Percentiles rank a stretch among this genome's conserved stretches.
phyloP scores from a whole-genome alignment of 2,113 vertebrate genomes.

The Rallus limicola region DNA sequence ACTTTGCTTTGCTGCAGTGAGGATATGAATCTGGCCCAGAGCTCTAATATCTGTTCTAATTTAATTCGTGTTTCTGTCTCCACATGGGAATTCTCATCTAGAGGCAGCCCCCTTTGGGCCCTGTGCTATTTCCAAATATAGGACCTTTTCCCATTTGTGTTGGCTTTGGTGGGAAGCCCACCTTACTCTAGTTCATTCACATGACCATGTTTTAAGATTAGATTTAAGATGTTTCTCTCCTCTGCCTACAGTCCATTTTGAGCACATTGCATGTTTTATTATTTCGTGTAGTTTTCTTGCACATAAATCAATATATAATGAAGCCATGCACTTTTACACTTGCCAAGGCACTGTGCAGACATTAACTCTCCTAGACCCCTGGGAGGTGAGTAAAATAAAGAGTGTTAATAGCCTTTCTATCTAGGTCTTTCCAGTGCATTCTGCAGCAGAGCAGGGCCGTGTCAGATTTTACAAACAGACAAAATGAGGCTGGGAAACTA shows the following conservation, averaged over 20 bases:
- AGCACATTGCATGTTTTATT: not conserved
- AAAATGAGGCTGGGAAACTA: not conserved
- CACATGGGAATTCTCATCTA: slow-evolving; percentile 48
- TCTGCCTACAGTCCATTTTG: not conserved
- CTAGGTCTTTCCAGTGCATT: slow-evolving; percentile 32
- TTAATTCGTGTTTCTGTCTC: slow-evolving; percentile 47
- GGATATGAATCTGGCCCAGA: slow-evolving; percentile 39
- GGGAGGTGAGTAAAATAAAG: slow-evolving; percentile 16
- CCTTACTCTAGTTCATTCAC: not conserved
- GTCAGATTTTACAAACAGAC: not conserved
- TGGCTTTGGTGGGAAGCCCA: slow-evolving; percentile 14
- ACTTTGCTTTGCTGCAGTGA: slow-evolving; percentile 21
- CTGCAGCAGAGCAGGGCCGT: not conserved
- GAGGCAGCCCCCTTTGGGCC: slow-evolving; percentile 47
- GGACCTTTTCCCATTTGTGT: slow-evolving; percentile 31
- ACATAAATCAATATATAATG: slow-evolving; percentile 40
- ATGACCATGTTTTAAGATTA: slow-evolving; percentile 5
- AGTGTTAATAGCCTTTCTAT: not conserved
- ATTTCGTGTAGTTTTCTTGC: slow-evolving; percentile 1
- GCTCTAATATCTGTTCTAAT: slow-evolving; percentile 62
- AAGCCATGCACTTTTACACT: slow-evolving; percentile 35
- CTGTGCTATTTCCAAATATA: slow-evolving; percentile 75
- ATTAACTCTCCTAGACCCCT: slow-evolving; percentile 17
- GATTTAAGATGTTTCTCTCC: not conserved
- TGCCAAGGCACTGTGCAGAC: not conserved